A percentile compares a stretch with the other conserved stretches of the same genome.
Evolutionary conservation across 1,140 invertebrate genomes (phyloP).

Genomic region (Zaprionus kolodkinae): DNA sequence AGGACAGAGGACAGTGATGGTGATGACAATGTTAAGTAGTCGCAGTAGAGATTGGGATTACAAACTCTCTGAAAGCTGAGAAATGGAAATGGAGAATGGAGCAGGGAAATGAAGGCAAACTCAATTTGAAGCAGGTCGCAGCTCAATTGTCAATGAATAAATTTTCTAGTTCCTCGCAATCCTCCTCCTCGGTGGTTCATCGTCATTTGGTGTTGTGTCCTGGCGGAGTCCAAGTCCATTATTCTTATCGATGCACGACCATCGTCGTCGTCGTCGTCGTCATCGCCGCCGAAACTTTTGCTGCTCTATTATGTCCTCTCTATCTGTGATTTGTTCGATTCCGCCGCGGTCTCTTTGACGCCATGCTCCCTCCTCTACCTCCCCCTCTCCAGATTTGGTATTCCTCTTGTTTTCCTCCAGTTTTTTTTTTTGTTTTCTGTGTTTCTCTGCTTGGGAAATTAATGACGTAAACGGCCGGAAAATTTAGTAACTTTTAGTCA

Average conservation of each 20-base stretch:
- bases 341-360: slow-evolving; percentile 40
- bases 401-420: slow-evolving; percentile 20
- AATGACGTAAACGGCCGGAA: slow-evolving; percentile 82
- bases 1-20: neutral
- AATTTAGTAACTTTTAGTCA: slow-evolving; percentile 83
- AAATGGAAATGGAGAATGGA: neutral
- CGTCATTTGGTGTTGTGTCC: slow-evolving; percentile 17
- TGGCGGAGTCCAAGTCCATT: slow-evolving; percentile 74
- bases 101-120: slow-evolving; percentile 46
- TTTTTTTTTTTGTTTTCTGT: slow-evolving; percentile 43
- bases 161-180: slow-evolving; percentile 46
- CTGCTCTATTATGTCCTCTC: slow-evolving; percentile 70
- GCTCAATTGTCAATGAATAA: slow-evolving; percentile 83
- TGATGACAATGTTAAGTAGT: slow-evolving; percentile 37
- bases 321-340: slow-evolving; percentile 24
- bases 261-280: slow-evolving; percentile 61
- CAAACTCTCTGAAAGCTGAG: neutral
- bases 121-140: slow-evolving; percentile 77
- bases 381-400: slow-evolving; percentile 13
- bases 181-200: slow-evolving; percentile 5
- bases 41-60: neutral
- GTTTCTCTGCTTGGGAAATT: slow-evolving; percentile 61
- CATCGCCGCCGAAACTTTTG: slow-evolving; percentile 72
- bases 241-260: slow-evolving; percentile 76
- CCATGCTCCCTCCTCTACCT: neutral